These are phyloP conservation scores for Spilosoma lubricipeda DNA, from an alignment of 2,888 invertebrate genomes.

Conservation along the genomic window DNA sequence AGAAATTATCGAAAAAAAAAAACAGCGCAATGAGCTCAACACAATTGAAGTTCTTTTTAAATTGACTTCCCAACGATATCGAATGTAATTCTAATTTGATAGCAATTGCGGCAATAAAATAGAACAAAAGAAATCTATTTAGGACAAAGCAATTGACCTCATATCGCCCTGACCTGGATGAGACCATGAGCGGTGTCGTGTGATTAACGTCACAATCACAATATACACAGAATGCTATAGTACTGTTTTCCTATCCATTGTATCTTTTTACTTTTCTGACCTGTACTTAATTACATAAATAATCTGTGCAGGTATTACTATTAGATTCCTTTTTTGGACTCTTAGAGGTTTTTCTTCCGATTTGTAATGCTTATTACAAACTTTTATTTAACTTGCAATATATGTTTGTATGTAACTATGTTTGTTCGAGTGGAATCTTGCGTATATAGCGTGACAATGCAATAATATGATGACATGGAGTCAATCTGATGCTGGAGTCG, in stretches of 20 bases:
- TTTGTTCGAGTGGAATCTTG: too few species aligned
- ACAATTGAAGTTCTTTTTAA: neutral
- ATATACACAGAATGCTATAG: constrained; percentile 12
- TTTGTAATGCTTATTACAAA: too few species aligned
- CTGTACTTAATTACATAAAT: constrained; percentile 18
- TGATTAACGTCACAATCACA: constrained; percentile 21
- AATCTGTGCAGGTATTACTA: constrained; percentile 20
- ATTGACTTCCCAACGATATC: constrained; percentile 5
- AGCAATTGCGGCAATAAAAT: constrained; percentile 25
- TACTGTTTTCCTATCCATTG: constrained; percentile 3
- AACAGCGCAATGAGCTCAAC: neutral
- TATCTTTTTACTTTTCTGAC: constrained; percentile 14
- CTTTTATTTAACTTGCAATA: too few species aligned
- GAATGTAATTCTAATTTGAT: constrained; percentile 7
- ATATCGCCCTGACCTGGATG: constrained; percentile 43
- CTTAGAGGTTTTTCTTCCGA: constrained; percentile 1
- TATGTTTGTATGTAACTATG: too few species aligned
- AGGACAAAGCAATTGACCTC: constrained; percentile 47
- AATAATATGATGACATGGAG: too few species aligned
- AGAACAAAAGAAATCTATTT: constrained; percentile 46
- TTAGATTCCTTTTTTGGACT: constrained; percentile 31
- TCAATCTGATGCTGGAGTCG: too few species aligned
- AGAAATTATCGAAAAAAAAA: neutral
- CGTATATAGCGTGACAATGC: too few species aligned
- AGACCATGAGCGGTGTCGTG: constrained; percentile 21